Percentiles rank a stretch among this genome's conserved stretches.
Evolutionary conservation across 2,888 invertebrate species (phyloP).

Genomic region (Choristoneura rosaceana): DNA sequence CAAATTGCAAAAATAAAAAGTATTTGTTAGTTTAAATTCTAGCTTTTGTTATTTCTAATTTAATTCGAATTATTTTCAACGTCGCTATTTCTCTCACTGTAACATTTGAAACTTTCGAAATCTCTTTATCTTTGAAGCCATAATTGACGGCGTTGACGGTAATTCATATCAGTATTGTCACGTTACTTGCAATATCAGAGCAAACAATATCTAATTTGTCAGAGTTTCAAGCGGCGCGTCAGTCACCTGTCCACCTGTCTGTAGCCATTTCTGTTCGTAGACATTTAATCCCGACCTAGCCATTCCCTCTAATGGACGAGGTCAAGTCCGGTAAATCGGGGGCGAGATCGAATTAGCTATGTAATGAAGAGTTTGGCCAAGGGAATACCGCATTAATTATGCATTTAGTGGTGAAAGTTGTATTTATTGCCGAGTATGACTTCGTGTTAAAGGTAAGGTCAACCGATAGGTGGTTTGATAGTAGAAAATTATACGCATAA

Average conservation of each 20-base stretch:
- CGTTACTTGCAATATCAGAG: background rate
- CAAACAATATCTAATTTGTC: constrained; percentile 24
- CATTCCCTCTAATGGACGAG: constrained; percentile 50
- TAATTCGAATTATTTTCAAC: too few relatives aligned
- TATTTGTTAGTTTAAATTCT: too few relatives aligned
- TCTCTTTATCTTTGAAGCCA: background rate
- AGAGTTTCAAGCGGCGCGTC: constrained; percentile 29
- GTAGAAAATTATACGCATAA: background rate
- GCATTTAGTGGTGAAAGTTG: constrained; percentile 17
- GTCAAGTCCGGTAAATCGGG: constrained; percentile 40
- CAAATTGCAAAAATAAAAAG: background rate
- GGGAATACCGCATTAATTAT: constrained; percentile 29
- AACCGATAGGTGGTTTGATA: background rate
- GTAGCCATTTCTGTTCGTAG: background rate
- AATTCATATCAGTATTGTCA: background rate
- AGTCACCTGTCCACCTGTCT: constrained; percentile 50
- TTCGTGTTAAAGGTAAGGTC: constrained; percentile 1
- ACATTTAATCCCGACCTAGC: constrained; percentile 51
- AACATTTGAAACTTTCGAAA: background rate
- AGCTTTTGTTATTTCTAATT: too few relatives aligned
- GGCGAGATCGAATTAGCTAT: constrained; percentile 33
- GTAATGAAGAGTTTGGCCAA: constrained; percentile 27
- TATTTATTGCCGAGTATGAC: background rate
- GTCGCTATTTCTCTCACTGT: background rate
- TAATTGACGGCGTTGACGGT: background rate